Evolutionary conservation across 64 coral and sea anemone genomes (phyloP).

Genomic region (Acropora tenuis): DNA sequence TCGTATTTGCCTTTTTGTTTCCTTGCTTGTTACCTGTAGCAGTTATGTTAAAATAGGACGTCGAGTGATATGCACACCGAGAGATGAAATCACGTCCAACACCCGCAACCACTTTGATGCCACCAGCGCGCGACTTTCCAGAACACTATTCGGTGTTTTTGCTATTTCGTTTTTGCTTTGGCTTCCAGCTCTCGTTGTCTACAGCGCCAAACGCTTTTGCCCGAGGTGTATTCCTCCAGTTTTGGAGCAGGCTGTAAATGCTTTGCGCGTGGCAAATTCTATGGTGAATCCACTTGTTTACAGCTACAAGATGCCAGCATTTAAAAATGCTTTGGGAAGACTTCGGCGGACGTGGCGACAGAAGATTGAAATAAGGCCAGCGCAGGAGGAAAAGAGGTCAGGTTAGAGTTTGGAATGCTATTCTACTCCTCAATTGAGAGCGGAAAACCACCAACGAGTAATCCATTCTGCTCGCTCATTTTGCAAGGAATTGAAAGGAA

Average conservation of each 20-base stretch:
- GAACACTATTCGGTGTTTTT: not conserved
- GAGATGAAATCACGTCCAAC: not conserved
- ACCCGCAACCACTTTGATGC: not conserved
- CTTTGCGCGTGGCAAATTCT: not conserved
- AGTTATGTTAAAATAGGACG: slow-evolving; percentile 1
- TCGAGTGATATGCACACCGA: not conserved
- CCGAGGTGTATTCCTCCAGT: not conserved
- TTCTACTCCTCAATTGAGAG: too few species aligned
- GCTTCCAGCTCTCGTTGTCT: not conserved
- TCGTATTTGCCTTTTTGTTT: not conserved
- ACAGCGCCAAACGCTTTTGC: not conserved
- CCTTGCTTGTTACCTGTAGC: not conserved
- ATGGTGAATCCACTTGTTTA: slow-evolving; percentile 22
- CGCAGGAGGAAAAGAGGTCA: not conserved
- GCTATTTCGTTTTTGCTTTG: not conserved
- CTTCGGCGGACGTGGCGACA: not conserved
- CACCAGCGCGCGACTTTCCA: not conserved
- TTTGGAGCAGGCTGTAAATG: not conserved
- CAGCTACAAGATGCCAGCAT: not conserved
- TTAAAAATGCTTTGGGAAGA: slow-evolving; percentile 4
- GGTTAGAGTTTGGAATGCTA: not conserved
- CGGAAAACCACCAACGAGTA: too few species aligned
- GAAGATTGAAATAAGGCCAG: not conserved
- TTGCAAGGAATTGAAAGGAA: too few species aligned
- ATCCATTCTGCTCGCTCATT: too few species aligned